Conservation (phyloP, 2,888 invertebrate genomes). For the Eumerus sabulonum region DNA sequence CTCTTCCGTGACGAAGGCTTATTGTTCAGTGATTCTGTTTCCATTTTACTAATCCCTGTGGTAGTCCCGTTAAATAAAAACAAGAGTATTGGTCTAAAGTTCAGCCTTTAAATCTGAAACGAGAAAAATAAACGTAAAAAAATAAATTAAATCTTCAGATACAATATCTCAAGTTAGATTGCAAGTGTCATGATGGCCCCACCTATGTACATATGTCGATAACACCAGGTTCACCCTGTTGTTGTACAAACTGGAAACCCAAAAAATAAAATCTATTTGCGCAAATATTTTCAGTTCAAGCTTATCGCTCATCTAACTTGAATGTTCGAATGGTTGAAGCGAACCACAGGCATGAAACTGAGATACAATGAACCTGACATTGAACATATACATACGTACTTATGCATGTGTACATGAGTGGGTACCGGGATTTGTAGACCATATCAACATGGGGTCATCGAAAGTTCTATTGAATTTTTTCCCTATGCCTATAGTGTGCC, state of each 20-base stretch:
- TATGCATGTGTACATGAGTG: slow-evolving; percentile 17
- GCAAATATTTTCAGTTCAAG: no score
- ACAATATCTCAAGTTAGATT: slow-evolving; percentile 3
- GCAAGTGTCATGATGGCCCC: neutral
- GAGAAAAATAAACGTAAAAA: slow-evolving; percentile 23
- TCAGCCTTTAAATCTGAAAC: slow-evolving; percentile 51
- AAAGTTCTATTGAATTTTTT: no score
- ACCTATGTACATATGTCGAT: no score
- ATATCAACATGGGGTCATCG: slow-evolving; percentile 25
- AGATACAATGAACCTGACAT: slow-evolving; percentile 18
- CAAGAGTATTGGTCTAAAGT: neutral
- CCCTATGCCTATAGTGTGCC: no score
- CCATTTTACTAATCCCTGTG: slow-evolving; percentile 71
- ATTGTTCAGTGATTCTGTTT: slow-evolving; percentile 77
- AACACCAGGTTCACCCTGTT: no score
- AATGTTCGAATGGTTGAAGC: no score
- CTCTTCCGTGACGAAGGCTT: slow-evolving; percentile 76
- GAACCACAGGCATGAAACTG: no score
- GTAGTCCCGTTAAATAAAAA: neutral
- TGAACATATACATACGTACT: slow-evolving; percentile 10
- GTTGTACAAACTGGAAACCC: no score
- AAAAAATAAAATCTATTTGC: no score
- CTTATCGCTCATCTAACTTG: no score
- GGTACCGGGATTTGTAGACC: no score
- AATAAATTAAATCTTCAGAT: neutral